These are phyloP conservation scores for Tipula lateralis DNA, from an alignment of 2,888 invertebrate species.

Conservation along the genomic window DNA sequence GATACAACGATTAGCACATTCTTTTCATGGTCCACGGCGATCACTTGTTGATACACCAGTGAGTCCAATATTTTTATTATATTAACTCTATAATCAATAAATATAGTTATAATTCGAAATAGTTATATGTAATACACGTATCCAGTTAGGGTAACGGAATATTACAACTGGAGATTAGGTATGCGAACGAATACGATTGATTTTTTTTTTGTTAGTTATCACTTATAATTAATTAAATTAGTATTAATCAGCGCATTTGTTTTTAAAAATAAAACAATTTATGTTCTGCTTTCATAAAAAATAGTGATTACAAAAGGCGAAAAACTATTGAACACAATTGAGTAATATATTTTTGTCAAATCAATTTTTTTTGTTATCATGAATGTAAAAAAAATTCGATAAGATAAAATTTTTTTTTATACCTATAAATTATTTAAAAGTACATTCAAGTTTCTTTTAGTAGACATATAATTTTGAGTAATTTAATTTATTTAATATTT, in stretches of 20 bases:
- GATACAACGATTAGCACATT: not conserved
- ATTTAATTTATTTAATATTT: not conserved
- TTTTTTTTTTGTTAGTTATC: not conserved
- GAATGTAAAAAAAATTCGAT: not conserved
- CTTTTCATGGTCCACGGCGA: not conserved
- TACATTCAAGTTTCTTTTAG: not conserved
- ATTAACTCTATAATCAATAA: not conserved
- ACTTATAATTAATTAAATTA: not conserved
- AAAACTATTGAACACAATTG: not conserved
- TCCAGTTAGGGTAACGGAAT: not conserved
- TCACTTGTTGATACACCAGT: not conserved
- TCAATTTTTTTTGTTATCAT: constrained; percentile 11
- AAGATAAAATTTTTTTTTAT: constrained; percentile 6
- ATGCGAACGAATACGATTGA: not conserved
- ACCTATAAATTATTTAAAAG: not conserved
- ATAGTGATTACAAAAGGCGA: not conserved
- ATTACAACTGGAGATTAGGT: not conserved
- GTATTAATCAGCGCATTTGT: not conserved
- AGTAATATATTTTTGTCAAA: not conserved
- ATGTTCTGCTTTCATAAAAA: not conserved
- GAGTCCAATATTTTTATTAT: not conserved
- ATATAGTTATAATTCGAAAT: not conserved
- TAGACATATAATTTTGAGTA: not conserved
- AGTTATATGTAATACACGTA: not conserved
- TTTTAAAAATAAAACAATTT: not conserved